Base-by-base conservation (phyloP, 2,113 vertebrate genomes). In the Glaucidium brasilianum region DNA sequence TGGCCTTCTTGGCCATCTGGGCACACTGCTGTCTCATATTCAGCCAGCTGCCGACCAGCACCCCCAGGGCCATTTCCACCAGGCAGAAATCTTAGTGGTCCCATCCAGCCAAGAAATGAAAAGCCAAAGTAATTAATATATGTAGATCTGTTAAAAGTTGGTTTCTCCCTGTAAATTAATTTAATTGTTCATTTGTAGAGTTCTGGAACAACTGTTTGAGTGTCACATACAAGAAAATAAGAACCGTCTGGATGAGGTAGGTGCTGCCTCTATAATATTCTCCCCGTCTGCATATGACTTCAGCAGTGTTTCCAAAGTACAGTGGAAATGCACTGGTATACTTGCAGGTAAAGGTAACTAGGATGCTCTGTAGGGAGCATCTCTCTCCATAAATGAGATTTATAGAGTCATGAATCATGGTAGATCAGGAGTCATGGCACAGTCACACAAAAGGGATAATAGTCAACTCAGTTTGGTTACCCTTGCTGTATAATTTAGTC, bases 161-260 rank as follows among this genome's bases (percentile, higher is more conserved):
- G 0, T 26, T 84, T 83, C 30, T 50, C 81, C 27, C 29, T 58
- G 11, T 81, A 49, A 80, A 87, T 27, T 68, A 5, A 56, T 85
- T 47, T 76, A 9, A 15, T 83, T 95, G 85, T 76, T 97, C 58
- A 43, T 93, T 97, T 97, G 26, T 73, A 98, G 98, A 71, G 97
- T 98, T 96, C 92, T 98, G 90, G 98, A 98, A 72, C 79, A 67
- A 64, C 89, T 98, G 52, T 98, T 98, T 86, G 98, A 98, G 69
- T 97, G 95, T 73, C 96, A 98, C 22, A 84, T 98, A 85, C 81
- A 97, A 88, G 96, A 97, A 98, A 98, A 98, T 78, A 98, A 97
- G 92, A 75, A 98, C 77, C 95, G 13, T 80, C 89, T 98, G 95
- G 96, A 98, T 82, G 98, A 98, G 98, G 98, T 98, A 94, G 77